phyloP scores from a whole-genome alignment of 92 coral and sea anemone species.

The Pocillopora grandis region DNA sequence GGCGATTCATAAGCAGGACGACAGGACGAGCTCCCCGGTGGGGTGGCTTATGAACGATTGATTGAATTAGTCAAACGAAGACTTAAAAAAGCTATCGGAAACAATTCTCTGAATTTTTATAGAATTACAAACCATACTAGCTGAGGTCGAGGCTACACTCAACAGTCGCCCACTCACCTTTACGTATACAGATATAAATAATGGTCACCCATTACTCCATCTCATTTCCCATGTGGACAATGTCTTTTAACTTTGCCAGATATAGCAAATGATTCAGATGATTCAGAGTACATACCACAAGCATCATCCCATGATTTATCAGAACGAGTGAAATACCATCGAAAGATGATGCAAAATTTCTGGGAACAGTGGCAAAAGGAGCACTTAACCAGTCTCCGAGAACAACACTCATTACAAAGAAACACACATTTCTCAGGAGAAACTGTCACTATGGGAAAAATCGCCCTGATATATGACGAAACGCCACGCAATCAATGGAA shows the following conservation, averaged over 20 bases:
- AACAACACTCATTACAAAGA: background rate
- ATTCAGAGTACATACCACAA: background rate
- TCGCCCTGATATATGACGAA: background rate
- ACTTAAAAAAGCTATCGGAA: conserved; percentile 13
- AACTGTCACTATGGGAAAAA: background rate
- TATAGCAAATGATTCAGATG: background rate
- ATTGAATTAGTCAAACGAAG: conserved; percentile 40
- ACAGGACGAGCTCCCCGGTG: too few species aligned
- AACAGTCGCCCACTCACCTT: conserved; percentile 15
- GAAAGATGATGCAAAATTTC: background rate
- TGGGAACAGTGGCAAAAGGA: conserved; percentile 9
- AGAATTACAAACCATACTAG: conserved; percentile 12
- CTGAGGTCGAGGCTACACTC: conserved; percentile 32
- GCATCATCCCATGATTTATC: background rate
- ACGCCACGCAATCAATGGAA: conserved; percentile 24
- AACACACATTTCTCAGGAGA: background rate
- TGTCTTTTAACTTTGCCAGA: conserved; percentile 21
- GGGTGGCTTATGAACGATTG: too few species aligned
- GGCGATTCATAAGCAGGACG: too few species aligned
- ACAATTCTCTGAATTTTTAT: background rate
- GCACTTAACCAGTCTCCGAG: background rate
- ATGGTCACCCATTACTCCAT: too few species aligned
- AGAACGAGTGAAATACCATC: conserved; percentile 6
- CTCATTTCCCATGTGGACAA: conserved; percentile 25
- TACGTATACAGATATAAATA: conserved; percentile 19